A percentile compares a stretch with the other conserved stretches of the same genome.
Evolutionary conservation across 1,140 invertebrate genomes (phyloP).

Genomic region (Amyelois transitella): DNA sequence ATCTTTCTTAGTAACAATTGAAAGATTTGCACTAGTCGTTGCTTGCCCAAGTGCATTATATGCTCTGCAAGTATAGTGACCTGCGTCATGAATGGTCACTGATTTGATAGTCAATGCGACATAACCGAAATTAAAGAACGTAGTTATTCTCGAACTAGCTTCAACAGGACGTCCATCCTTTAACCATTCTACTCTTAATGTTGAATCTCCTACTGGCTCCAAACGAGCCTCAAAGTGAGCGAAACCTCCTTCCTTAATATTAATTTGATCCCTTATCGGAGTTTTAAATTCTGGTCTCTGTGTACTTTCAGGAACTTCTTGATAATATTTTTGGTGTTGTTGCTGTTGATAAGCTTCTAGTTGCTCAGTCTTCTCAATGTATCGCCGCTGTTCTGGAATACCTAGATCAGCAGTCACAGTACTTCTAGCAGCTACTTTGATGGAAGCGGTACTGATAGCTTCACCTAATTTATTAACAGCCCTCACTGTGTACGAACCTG

Average conservation of each 20-base stretch:
- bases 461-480: conserved; percentile 92
- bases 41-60: conserved; percentile 92
- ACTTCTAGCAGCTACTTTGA: conserved; percentile 85
- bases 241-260: conserved; percentile 93
- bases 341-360: conserved; percentile 91
- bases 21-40: conserved; percentile 90
- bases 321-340: conserved; percentile 84
- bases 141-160: conserved; percentile 94
- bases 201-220: conserved; percentile 94
- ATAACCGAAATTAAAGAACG: conserved; percentile 97
- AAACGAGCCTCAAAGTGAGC: conserved; percentile 97
- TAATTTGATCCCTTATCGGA: conserved; percentile 91
- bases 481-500: conserved; percentile 91
- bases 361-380: conserved; percentile 94
- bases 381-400: conserved; percentile 93
- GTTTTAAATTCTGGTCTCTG: conserved; percentile 93
- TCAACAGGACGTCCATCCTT: conserved; percentile 94
- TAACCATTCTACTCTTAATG: conserved; percentile 95
- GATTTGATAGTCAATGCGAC: conserved; percentile 97
- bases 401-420: conserved; percentile 90
- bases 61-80: conserved; percentile 92
- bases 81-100: conserved; percentile 91
- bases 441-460: conserved; percentile 85
- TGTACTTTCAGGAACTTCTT: conserved; percentile 85
- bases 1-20: conserved; percentile 89